Conservation (phyloP, 1,140 invertebrate genomes). For the Eupristina koningsbergeri region DNA sequence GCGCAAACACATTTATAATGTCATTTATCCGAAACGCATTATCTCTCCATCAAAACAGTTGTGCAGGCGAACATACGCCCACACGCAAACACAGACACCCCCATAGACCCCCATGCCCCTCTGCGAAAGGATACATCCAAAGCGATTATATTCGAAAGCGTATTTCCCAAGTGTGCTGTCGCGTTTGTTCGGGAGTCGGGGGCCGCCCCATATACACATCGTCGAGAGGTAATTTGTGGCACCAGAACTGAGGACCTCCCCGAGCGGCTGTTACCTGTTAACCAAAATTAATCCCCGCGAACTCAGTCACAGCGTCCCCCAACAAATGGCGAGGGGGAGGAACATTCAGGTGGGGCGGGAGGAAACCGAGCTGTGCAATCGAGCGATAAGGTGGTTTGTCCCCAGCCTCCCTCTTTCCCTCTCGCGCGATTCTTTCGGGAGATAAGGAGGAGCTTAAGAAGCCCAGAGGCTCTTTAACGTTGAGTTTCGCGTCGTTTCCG, state of each 20-base stretch:
- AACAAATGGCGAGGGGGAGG: neutral
- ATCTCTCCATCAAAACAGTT: constrained; percentile 32
- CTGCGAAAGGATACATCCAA: constrained; percentile 5
- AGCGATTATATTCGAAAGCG: constrained; percentile 53
- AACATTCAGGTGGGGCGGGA: neutral
- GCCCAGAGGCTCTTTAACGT: constrained; percentile 10
- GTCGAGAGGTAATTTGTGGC: constrained; percentile 48
- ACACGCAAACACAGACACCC: neutral
- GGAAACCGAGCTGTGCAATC: constrained; percentile 14
- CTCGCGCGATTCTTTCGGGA: neutral
- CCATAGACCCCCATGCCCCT: neutral
- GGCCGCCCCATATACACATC: neutral
- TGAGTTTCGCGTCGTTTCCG: constrained; percentile 40
- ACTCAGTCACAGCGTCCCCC: neutral
- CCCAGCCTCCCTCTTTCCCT: neutral
- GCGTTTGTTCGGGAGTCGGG: neutral
- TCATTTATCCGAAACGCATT: constrained; percentile 37
- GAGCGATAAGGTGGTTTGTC: constrained; percentile 45
- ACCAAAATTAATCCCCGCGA: constrained; percentile 54
- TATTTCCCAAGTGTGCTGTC: constrained; percentile 55
- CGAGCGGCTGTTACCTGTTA: constrained; percentile 55
- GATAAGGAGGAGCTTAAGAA: constrained; percentile 13
- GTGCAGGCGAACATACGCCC: neutral
- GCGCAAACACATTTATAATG: constrained; percentile 29
- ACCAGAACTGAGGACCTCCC: constrained; percentile 39